Base-by-base conservation (phyloP, 2,797 vertebrate species). In the Momotus momota region DNA sequence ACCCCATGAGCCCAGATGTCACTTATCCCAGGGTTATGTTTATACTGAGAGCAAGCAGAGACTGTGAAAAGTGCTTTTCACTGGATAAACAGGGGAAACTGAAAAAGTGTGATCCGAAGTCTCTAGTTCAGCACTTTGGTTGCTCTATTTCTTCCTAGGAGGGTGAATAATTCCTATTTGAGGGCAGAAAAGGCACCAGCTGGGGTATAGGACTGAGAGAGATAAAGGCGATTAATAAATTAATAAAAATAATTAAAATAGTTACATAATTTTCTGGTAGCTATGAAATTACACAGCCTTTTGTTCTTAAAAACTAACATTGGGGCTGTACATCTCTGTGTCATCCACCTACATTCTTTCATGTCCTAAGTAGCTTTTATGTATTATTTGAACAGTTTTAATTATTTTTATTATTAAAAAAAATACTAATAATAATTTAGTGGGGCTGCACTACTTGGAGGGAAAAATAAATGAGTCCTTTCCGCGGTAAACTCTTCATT, bases 391-490 rank as follows among this genome's bases (percentile, higher is more conserved):
- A 19, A 54, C 31, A 55, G 19, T 12, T 35, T 51, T 17, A 27
- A 16, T 27, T 55, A 55, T n/a, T 55, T 20, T 55, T 12, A 55
- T n/a, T n/a, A 10, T 20, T 20, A 46, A 49, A 23, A 25, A 48
- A 48, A 16, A 43, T 10, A 3, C 45, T 46, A 46, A 46, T 46
- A 46, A 46, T 18, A 29, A 31, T 27, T 17, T 29, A 31, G 52
- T 5, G 19, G 10, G 52, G 52, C 25, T 45, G 25, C 67, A 19
- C 12, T 55, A 35, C 13, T 4, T 57, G 1, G 1, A n/a, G 25
- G 6, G 14, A 4, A 1, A n/a, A 70, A 35, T 1, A n/a, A 70
- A 35, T 1, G 12, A 2, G n/a, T 41, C 29, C 26, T 29, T 40
- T 35, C 26, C 58, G n/a, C 7, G 0, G 26, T 31, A 3, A 62